Evolutionary conservation across 2,113 vertebrate species (phyloP).

Genomic region (Arothron firmamentum): DNA sequence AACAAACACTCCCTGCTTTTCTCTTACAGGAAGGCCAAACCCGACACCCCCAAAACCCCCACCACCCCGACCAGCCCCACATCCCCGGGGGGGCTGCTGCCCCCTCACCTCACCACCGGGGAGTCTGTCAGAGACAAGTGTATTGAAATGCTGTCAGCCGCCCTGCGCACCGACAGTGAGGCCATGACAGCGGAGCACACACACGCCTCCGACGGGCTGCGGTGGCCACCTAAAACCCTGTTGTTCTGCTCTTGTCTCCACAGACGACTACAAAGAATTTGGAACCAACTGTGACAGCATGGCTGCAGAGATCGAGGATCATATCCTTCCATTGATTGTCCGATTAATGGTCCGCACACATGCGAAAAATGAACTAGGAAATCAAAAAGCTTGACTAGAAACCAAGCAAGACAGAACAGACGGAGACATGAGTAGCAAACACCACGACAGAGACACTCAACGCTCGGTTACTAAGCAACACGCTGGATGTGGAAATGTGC

Average conservation of each 20-base stretch:
- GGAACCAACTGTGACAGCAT: slow-evolving; percentile 88
- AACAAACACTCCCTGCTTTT: neutral
- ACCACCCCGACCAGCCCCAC: slow-evolving; percentile 79
- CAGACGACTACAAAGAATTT: slow-evolving; percentile 89
- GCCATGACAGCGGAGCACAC: neutral
- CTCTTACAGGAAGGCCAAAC: slow-evolving; percentile 71
- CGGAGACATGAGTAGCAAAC: too few species aligned
- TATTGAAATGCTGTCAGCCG: slow-evolving; percentile 88
- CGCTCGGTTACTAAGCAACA: neutral
- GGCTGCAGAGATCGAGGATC: slow-evolving; percentile 93
- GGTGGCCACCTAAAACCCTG: neutral
- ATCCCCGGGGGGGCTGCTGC: slow-evolving; percentile 69
- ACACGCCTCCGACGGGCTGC: too few species aligned
- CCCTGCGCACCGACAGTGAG: slow-evolving; percentile 87
- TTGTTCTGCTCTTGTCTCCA: slow-evolving; percentile 18
- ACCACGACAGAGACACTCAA: neutral
- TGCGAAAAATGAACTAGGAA: neutral
- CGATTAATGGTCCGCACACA: neutral
- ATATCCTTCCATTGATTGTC: slow-evolving; percentile 81
- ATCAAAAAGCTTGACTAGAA: too few species aligned
- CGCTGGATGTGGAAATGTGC: neutral
- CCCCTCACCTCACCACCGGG: slow-evolving; percentile 83
- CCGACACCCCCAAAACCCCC: slow-evolving; percentile 77
- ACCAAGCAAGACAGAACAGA: too few species aligned
- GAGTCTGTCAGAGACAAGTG: slow-evolving; percentile 92